Evolutionary conservation across 2,888 invertebrate species (phyloP), one percentile per base, ranked within the genome.

Genomic region (Sminthurides aquaticus): DNA sequence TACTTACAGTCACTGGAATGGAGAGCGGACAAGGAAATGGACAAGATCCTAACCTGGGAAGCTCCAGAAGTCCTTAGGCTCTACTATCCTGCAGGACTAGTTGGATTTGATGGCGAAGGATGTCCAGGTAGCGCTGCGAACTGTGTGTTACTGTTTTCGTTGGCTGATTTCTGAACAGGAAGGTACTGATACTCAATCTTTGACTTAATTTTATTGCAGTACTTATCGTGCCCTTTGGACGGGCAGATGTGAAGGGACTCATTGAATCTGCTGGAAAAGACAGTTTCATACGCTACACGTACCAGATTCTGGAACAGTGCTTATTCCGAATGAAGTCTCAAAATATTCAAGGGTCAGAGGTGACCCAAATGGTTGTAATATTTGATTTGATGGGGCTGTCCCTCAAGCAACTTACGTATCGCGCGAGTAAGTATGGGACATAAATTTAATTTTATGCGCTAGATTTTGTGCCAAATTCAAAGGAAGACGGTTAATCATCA

Each of bases 1-100:
- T n/a, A n/a, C n/a, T n/a, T n/a, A 28, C 34, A 72, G 72, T 62
- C 63, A 8, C 28, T 68, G 26, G 67, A 67, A 61, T 73, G 71
- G 71, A 25, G 70, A 28, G 64, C 65, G n/a, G 61, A 58, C 18
- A 66, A 62, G 11, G 62, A 69, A 8, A 68, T 73, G 48, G 70
- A 70, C 24, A 43, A 65, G 2, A 60, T 65, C 18, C 52, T 64
- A 3, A 60, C 55, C 26, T 73, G 73, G 73, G 62, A 62, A n/a
- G 64, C 71, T 49, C 67, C 69, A 22, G 61, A 64, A 34, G 63
- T 64, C 8, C 29, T 64, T 20, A 18, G 52, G 29, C 25, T 49
- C 8, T 64, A 52, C 29, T 64, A 64, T 43, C 58, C 63, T 15
- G 57, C 25, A 25, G 63, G 63, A 18, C 18, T 58, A 18, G 29